Percentiles rank a stretch among this genome's conserved stretches.
These are phyloP conservation scores for Pteronotus mesoamericanus DNA, from an alignment of 2,797 vertebrate species.

Conservation along the genomic window DNA sequence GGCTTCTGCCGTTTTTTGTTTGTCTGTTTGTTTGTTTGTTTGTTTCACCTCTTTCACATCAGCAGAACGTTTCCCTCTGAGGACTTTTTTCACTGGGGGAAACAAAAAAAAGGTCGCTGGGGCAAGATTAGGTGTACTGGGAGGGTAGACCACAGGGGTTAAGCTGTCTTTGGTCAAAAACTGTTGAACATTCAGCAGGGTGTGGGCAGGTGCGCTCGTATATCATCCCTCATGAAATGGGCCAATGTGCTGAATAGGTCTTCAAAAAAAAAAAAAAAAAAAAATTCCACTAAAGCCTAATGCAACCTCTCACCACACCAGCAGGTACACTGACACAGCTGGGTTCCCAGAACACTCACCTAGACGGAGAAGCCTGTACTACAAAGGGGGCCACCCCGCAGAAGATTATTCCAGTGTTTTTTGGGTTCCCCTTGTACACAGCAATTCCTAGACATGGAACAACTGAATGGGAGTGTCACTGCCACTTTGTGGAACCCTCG, in stretches of 20 bases:
- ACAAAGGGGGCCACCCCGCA: background rate
- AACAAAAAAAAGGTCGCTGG: background rate
- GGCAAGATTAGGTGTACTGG: background rate
- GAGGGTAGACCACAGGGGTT: background rate
- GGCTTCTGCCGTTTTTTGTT: background rate
- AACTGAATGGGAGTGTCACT: background rate
- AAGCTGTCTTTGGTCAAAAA: background rate
- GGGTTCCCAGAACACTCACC: background rate
- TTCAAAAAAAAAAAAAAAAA: background rate
- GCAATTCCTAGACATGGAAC: background rate
- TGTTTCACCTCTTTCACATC: background rate
- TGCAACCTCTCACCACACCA: background rate
- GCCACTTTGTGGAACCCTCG: background rate
- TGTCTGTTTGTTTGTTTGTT: no score
- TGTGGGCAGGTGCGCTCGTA: background rate
- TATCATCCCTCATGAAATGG: background rate
- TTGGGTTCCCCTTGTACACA: rapidly evolving
- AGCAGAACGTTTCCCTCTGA: background rate
- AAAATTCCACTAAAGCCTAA: background rate
- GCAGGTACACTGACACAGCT: background rate
- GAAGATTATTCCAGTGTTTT: background rate
- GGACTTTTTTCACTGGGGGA: background rate
- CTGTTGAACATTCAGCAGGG: no score
- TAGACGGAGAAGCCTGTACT: background rate
- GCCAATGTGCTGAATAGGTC: background rate